Evolutionary conservation across 2,888 invertebrate genomes (phyloP).

Genomic region (Conomelus anceps): DNA sequence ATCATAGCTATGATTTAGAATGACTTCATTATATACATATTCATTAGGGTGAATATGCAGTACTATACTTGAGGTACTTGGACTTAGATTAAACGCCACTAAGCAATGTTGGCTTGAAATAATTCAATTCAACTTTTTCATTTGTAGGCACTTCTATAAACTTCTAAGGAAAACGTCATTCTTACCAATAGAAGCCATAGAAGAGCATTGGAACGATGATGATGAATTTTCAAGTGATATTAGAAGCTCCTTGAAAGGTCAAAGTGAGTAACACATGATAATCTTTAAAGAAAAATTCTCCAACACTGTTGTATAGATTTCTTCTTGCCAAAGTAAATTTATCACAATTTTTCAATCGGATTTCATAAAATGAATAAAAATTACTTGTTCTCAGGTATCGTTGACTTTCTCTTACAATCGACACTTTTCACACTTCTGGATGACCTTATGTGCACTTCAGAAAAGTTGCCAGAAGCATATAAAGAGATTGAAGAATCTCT

Average conservation of each 20-base stretch:
- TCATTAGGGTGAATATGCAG: too few species aligned
- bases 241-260: not conserved
- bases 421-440: slow-evolving; percentile 12
- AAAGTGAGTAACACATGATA: not conserved
- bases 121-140: not conserved
- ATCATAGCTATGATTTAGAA: too few species aligned
- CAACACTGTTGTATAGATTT: too few species aligned
- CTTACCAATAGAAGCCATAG: not conserved
- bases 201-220: slow-evolving; percentile 14
- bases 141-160: not conserved
- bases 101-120: not conserved
- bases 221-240: not conserved
- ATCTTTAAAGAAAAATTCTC: not conserved
- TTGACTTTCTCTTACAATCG: slow-evolving; percentile 16
- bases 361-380: not conserved
- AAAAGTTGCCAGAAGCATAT: slow-evolving; percentile 2
- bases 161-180: not conserved
- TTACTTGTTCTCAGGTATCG: not conserved
- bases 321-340: too few species aligned
- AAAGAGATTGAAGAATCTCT: not conserved
- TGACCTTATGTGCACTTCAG: slow-evolving; percentile 10
- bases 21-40: too few species aligned
- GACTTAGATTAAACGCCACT: too few species aligned
- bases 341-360: too few species aligned
- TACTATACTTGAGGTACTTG: too few species aligned